Base-by-base conservation (phyloP, 2,888 invertebrate species). In the Junonia oenone region DNA sequence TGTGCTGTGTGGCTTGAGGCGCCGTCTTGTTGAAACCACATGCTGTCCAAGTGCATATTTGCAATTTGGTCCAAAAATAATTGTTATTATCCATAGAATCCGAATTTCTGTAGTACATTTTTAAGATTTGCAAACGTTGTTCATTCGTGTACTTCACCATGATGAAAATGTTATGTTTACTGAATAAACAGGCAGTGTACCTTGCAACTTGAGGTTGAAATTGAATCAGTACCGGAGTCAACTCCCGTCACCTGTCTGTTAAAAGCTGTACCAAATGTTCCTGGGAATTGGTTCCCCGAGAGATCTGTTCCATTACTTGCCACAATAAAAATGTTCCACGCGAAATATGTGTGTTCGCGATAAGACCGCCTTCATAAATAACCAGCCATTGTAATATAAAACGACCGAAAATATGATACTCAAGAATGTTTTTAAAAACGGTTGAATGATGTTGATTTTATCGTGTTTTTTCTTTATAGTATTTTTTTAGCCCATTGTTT, bases 291-390 rank as follows among this genome's bases (percentile, higher is more conserved):
- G 35, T 35, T 19, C 17, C 58, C 27, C 55, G 3, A 43, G 58
- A 49, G 48, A 51, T 38, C 19, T 35, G 31, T 51, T 38, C 58
- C 55, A 58, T 55, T 58, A 58, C 51, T 47, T 55, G 43, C 53
- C 33, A 43, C 47, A 47, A 47, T 55, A 58, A 55, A 58, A 51
- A 29, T 38, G 48, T 49, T 50, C 31, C 50, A 37, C 45, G 14
- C 37, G 50, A 55, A 48, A 51, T 33, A 58, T 48, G 51, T 26
- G 45, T 6, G 31, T 33, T 22, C 17, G 14, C 51, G 55, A 51
- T 55, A 55, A 58, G 48, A 48, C 19, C 31, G 47, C 38, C 40
- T 58, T 51, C 48, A 48, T 38, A 55, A 55, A 55, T 55, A 55
- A 22, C n/a, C n/a, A 26, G 26, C 8, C 43, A 43, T 43, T 22